A percentile compares a stretch with the other conserved stretches of the same genome.
phyloP scores from a whole-genome alignment of 2,797 vertebrate species.

The Phalloptychus januarius region DNA sequence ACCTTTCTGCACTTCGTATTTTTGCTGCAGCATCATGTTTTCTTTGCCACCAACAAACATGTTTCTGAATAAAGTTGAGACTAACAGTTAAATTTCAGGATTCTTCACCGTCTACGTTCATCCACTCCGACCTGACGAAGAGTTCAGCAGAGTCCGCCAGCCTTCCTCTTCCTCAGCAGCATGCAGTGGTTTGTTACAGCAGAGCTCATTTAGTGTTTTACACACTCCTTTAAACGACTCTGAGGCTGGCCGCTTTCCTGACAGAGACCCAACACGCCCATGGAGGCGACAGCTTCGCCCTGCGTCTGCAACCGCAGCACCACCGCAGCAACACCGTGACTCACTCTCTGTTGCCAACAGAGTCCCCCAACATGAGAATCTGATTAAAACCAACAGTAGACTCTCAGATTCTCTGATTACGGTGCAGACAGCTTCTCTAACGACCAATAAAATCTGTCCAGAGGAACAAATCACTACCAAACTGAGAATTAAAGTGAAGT shows the following conservation, averaged over 20 bases:
- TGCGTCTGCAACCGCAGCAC: conserved; percentile 62
- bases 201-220: conserved; percentile 74
- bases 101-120: background rate
- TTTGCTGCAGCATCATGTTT: background rate
- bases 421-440: conserved; percentile 40
- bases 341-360: conserved; percentile 38
- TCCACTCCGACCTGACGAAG: background rate
- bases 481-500: background rate
- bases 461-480: conserved; percentile 14
- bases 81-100: background rate
- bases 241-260: conserved; percentile 64
- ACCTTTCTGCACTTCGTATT: background rate
- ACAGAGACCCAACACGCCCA: conserved; percentile 62
- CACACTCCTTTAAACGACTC: conserved; percentile 68
- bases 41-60: background rate
- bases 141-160: background rate
- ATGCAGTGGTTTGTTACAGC: conserved; percentile 53
- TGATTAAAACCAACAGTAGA: conserved; percentile 53
- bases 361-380: conserved; percentile 35
- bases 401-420: conserved; percentile 38
- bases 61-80: background rate
- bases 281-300: conserved; percentile 66
- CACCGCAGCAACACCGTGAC: conserved; percentile 54
- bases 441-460: conserved; percentile 7
- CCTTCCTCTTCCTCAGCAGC: conserved; percentile 42